A percentile compares a stretch with the other conserved stretches of the same genome.
Conservation (phyloP, 2,888 invertebrate genomes). For the Drosophila antonietae region DNA sequence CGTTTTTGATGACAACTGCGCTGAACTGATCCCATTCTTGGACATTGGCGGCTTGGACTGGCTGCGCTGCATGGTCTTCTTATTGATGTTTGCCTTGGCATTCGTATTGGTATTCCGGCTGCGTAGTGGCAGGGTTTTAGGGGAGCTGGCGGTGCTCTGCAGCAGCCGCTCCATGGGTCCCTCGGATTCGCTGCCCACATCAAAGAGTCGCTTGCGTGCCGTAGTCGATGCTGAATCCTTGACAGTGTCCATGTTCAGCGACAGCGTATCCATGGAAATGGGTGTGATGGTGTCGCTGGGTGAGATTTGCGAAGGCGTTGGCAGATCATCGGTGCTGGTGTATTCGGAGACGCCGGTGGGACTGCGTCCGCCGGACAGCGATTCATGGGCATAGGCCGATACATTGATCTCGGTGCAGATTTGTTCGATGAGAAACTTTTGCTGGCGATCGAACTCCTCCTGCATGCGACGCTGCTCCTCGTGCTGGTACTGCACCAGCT, state of each 20-base stretch:
- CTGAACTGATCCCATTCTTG: conserved; percentile 4
- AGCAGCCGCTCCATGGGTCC: conserved; percentile 7
- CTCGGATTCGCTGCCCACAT: conserved; percentile 16
- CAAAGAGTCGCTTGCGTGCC: conserved; percentile 58
- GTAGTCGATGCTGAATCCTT: conserved; percentile 2
- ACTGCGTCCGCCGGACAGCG: conserved; percentile 8
- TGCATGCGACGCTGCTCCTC: conserved; percentile 88
- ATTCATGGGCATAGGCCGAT: conserved; percentile 37
- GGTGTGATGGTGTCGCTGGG: conserved; percentile 1
- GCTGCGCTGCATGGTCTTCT: conserved; percentile 20
- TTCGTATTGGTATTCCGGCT: conserved; percentile 19
- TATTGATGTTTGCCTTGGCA: conserved; percentile 5
- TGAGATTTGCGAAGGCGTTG: conserved; percentile 17
- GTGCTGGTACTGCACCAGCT: conserved; percentile 88
- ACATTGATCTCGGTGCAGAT: conserved; percentile 73
- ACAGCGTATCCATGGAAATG: conserved; percentile 1
- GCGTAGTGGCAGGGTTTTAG: conserved; percentile 23
- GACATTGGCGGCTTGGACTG: conserved; percentile 2
- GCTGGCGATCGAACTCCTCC: conserved; percentile 88
- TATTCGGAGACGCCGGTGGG: conserved; percentile 39
- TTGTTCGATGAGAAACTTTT: conserved; percentile 86
- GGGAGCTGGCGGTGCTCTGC: conserved; percentile 39
- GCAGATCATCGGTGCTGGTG: conserved; percentile 62
- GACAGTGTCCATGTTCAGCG: background rate
- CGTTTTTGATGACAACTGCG: conserved; percentile 6